These are phyloP conservation scores for Omphaloscelis lunosa DNA, from an alignment of 2,888 invertebrate genomes.

Conservation along the genomic window DNA sequence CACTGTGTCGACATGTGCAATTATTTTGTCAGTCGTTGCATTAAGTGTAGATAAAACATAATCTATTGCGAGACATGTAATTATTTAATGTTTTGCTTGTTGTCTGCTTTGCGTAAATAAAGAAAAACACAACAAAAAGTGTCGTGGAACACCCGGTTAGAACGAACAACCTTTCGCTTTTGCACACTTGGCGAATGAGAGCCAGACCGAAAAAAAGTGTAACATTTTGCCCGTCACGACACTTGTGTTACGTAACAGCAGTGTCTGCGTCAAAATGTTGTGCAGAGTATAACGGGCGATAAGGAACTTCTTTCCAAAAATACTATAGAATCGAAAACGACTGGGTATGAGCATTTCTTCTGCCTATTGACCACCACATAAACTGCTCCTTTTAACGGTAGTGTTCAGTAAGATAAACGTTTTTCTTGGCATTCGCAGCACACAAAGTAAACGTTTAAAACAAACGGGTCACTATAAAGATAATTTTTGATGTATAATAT, in stretches of 20 bases:
- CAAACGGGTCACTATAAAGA: background rate
- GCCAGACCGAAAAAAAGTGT: background rate
- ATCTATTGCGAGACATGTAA: constrained; percentile 22
- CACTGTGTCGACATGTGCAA: constrained; percentile 36
- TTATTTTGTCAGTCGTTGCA: constrained; percentile 33
- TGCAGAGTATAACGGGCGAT: background rate
- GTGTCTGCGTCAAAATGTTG: no score
- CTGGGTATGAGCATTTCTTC: background rate
- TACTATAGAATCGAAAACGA: background rate
- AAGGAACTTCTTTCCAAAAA: background rate
- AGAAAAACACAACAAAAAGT: no score
- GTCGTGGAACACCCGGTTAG: background rate
- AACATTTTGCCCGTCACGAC: background rate
- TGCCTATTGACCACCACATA: background rate
- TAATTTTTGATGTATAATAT: no score
- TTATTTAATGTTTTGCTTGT: background rate
- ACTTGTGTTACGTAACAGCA: no score
- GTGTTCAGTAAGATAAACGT: background rate
- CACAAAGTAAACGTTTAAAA: background rate
- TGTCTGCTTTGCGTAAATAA: background rate
- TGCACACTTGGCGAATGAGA: background rate
- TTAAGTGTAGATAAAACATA: constrained; percentile 11
- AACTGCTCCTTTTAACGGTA: background rate
- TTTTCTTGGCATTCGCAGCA: background rate
- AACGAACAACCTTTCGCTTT: background rate